Conservation (phyloP, 2,888 invertebrate species). For the Zootermopsis nevadensis region DNA sequence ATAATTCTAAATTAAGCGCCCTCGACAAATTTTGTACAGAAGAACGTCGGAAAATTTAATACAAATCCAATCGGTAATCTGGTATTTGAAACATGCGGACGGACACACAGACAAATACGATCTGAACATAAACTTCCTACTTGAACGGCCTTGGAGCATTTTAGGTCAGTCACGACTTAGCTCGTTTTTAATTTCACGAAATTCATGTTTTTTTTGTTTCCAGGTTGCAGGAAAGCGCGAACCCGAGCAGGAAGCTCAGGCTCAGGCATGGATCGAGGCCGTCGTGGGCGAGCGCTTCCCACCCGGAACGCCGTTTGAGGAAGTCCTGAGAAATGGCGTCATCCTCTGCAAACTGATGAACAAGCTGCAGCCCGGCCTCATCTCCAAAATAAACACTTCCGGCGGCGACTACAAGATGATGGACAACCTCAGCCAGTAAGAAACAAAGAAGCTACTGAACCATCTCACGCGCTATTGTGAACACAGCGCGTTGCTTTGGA, state of each 20-base stretch:
- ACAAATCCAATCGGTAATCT: too few species aligned
- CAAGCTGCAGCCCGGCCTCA: conserved; percentile 84
- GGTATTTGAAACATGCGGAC: too few species aligned
- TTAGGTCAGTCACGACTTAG: too few species aligned
- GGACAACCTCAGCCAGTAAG: conserved; percentile 94
- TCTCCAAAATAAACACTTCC: conserved; percentile 83
- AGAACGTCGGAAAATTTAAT: too few species aligned
- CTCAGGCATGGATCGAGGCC: conserved; percentile 87
- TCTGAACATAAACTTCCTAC: too few species aligned
- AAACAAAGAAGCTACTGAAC: conserved; percentile 55
- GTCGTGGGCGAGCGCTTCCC: conserved; percentile 84
- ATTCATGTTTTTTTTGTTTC: conserved; percentile 55
- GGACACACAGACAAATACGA: too few species aligned
- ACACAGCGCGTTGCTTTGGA: too few species aligned
- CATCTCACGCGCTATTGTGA: background rate
- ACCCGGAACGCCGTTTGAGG: conserved; percentile 77
- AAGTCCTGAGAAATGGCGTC: conserved; percentile 84
- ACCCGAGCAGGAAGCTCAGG: conserved; percentile 81
- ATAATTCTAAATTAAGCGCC: too few species aligned
- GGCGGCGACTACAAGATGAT: conserved; percentile 96
- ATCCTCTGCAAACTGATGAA: conserved; percentile 92
- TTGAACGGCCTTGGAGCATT: too few species aligned
- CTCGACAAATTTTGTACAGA: too few species aligned
- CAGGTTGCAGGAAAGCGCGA: conserved; percentile 86
- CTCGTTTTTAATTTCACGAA: too few species aligned